Evolutionary conservation across 1,140 invertebrate genomes (phyloP), one percentile per base, ranked within the genome.

Genomic region (Carposina sasakii): DNA sequence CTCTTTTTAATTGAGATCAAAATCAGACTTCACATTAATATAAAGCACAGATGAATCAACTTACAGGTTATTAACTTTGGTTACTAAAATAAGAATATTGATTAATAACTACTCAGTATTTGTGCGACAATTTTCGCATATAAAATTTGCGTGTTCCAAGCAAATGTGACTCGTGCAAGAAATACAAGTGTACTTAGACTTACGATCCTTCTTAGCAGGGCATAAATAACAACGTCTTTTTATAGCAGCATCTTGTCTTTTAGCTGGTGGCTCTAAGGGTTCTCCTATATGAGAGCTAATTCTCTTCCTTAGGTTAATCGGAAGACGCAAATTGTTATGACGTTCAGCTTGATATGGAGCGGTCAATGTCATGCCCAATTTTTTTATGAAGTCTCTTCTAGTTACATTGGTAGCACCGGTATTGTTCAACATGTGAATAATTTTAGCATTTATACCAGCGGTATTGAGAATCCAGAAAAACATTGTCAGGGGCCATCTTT

Each of bases 401-500:
- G 10, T 20, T 9, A n/a, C 12, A 22, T 16, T 36, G 22, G 36
- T 22, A 45, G n/a, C n/a, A n/a, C 31, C 39, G 19, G 36, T 57
- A 33, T 36, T 31, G 26, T 48, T 55, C 46, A 28, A 33, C 36
- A 47, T 52, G 28, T 50, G 19, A 28, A 60, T 15, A 28, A 60
- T 47, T 16, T 45, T 39, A 40, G 17, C 30, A 39, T 60, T 60
- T 28, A 57, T 56, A 24, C 39, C 52, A 15, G 52, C 52, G 17
- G 39, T 30, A 45, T 57, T 60, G 15, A 60, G 26, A 16, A 60
- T 15, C 3, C n/a, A 9, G 16, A 23, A 49, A 34, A 49, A 49
- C 2, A 49, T 33, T 33, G 30, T 34, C 17, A 41, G 13, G 3
- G 76, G 73, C 76, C 71, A 75, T 15, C 66, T 30, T 12, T 52